Evolutionary conservation across 2,888 invertebrate species (phyloP).

Genomic region (Sycophila texana): DNA sequence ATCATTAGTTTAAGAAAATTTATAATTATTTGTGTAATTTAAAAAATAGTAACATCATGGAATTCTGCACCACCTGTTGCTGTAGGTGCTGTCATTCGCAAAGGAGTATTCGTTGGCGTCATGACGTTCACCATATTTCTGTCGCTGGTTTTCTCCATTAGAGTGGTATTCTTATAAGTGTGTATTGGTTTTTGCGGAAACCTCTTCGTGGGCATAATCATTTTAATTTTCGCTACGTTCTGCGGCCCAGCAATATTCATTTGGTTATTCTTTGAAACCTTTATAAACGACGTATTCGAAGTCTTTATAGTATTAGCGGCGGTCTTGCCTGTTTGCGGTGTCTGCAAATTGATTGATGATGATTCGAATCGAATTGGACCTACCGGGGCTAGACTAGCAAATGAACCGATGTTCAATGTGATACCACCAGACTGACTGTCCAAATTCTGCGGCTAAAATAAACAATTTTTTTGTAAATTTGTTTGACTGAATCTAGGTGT

Average conservation of each 20-base stretch:
- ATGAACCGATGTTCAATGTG: conserved; percentile 74
- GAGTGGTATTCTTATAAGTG: conserved; percentile 64
- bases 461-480: background rate
- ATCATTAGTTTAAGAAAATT: background rate
- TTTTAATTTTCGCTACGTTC: conserved; percentile 66
- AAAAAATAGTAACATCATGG: background rate
- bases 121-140: conserved; percentile 59
- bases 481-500: background rate
- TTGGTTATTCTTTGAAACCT: conserved; percentile 49
- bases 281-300: conserved; percentile 50
- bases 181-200: conserved; percentile 63
- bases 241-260: conserved; percentile 30
- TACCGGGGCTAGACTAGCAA: conserved; percentile 73
- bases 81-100: conserved; percentile 18
- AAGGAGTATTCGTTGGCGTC: conserved; percentile 55
- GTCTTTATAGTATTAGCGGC: conserved; percentile 48
- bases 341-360: conserved; percentile 58
- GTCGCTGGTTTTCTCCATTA: conserved; percentile 63
- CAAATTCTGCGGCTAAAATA: conserved; percentile 54
- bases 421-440: conserved; percentile 68
- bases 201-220: conserved; percentile 65
- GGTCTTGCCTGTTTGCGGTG: conserved; percentile 42
- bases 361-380: conserved; percentile 73
- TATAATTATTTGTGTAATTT: background rate
- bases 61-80: conserved; percentile 39